Evolutionary conservation across 2,888 invertebrate genomes (phyloP), one percentile per base, ranked within the genome.

Genomic region (Rambutsinella grinnellia): DNA sequence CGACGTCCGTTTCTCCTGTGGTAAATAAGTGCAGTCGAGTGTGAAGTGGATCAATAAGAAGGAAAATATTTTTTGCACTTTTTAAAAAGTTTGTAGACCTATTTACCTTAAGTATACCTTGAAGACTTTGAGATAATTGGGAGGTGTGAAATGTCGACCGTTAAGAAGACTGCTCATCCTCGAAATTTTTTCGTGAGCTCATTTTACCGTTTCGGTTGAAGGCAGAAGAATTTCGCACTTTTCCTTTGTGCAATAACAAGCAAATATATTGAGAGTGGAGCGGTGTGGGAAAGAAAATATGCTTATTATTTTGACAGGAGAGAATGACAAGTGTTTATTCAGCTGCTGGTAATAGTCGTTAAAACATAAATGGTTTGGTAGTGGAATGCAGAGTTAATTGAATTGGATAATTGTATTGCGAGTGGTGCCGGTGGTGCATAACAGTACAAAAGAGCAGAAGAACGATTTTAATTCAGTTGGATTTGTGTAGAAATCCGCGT

Each of bases 1-100:
- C 60, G 60, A 60, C 60, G 46, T 60, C 60, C 36, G 46, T 28
- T 57, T 28, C 36, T 57, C 57, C 27, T 36, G 24, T 57, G 36
- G 54, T 2, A 23, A 24, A 23, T 26, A 26, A 8, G 19, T 54
- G 17, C 23, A 6, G 6, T 21, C 10, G 3, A 19, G 8, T 56
- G 8, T n/a, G 19, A 27, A 57, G 57, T 28, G 36, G 36, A 15
- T 57, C 19, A 24, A 28, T 17, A 57, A 57, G 27, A 3, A 19
- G 23, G 6, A 56, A 28, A 57, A 57, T n/a, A 27, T 8, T 3
- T 36, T 28, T 27, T 57, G 17, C 27, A 19, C n/a, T 51, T n/a
- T 51, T n/a, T 17, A 13, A 10, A 44, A 6, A 10, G 6, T 13
- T 44, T 44, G 44, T 44, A 6, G 6, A 44, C 44, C 13, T 46